Percentiles rank a stretch among this genome's conserved stretches.
These are phyloP conservation scores for Antedon mediterranea DNA, from an alignment of 53 echinoderm and acorn worm species.

Conservation along the genomic window DNA sequence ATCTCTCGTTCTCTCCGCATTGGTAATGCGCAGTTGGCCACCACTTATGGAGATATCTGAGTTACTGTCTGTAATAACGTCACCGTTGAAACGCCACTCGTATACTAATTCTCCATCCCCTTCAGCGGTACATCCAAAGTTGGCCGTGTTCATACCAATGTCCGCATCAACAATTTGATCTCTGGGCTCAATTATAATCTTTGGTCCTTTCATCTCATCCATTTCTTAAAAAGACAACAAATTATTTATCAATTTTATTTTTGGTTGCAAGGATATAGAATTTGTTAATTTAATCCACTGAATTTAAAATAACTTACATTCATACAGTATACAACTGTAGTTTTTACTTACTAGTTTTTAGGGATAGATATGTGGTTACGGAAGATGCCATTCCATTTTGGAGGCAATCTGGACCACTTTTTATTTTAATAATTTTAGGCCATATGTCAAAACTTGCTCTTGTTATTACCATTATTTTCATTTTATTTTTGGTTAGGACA, in stretches of 20 bases:
- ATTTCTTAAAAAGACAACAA: background rate
- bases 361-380: no score
- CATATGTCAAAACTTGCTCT: no score
- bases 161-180: background rate
- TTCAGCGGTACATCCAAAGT: background rate
- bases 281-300: background rate
- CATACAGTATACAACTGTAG: no score
- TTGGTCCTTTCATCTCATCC: background rate
- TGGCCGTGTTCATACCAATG: background rate
- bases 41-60: background rate
- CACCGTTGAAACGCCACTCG: background rate
- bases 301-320: background rate
- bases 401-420: no score
- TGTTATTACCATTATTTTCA: no score
- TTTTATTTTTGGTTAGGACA: no score
- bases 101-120: background rate
- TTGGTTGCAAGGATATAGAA: no score
- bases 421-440: no score
- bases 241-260: background rate
- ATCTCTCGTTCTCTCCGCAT: slow-evolving; percentile 6
- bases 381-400: no score
- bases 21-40: slow-evolving; percentile 9
- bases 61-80: background rate
- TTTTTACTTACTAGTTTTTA: no score
- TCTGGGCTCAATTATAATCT: background rate